Conservation (phyloP, 2,113 vertebrate species). For the Scytalopus superciliaris region DNA sequence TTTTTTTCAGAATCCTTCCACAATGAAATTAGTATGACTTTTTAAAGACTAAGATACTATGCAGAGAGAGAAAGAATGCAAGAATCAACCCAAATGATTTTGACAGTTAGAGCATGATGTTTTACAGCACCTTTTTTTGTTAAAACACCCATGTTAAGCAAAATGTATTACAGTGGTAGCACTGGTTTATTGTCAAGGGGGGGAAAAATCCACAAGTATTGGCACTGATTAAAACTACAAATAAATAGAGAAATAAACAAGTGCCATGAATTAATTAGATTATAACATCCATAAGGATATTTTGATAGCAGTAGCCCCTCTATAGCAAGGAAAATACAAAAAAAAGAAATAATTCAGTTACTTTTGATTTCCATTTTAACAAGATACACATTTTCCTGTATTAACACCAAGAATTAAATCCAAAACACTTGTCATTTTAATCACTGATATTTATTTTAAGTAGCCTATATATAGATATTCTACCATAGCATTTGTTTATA, state of each 20-base stretch:
- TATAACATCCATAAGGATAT: neutral
- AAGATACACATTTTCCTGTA: neutral
- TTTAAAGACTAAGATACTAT: neutral
- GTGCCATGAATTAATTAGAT: neutral
- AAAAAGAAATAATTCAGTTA: rapidly evolving
- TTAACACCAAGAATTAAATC: neutral
- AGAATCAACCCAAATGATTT: constrained; percentile 30
- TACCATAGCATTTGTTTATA: neutral
- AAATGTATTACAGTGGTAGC: neutral
- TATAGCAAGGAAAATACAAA: neutral
- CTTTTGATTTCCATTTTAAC: neutral
- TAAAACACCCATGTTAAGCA: neutral
- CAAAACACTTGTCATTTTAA: neutral
- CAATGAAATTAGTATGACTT: neutral
- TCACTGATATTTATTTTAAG: neutral
- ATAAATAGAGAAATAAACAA: neutral
- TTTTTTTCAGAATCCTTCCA: constrained; percentile 8
- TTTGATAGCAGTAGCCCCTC: neutral
- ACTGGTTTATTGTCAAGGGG: neutral
- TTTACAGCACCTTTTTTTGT: neutral
- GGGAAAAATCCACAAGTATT: neutral
- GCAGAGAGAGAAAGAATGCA: neutral
- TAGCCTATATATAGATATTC: neutral
- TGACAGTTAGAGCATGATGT: neutral
- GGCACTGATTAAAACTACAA: neutral